Evolutionary conservation across 2,797 vertebrate genomes (phyloP).

Genomic region (Chrosomus eos): DNA sequence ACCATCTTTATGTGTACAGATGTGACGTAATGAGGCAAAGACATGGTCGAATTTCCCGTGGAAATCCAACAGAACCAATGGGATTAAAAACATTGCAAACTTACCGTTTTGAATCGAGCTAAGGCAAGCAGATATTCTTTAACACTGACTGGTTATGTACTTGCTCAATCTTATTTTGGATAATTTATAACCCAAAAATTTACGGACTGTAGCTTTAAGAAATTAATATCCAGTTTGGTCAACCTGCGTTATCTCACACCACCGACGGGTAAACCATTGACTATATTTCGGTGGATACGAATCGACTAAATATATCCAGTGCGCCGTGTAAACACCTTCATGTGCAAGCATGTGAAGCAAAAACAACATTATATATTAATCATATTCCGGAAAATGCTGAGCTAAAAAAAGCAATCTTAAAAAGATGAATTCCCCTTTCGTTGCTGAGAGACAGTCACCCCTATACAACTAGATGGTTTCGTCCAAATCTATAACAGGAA

Average conservation of each 20-base stretch:
- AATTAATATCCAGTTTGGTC: not conserved
- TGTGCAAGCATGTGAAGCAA: fast-evolving
- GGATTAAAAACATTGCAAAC: too few species aligned
- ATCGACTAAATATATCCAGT: not conserved
- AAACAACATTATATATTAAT: fast-evolving
- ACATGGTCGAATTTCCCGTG: too few species aligned
- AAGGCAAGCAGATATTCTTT: too few species aligned
- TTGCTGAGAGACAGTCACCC: not conserved
- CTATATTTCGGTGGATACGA: not conserved
- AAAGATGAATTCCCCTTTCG: not conserved
- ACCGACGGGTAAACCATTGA: conserved; percentile 67
- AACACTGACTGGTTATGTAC: too few species aligned
- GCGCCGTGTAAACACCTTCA: not conserved
- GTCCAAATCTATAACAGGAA: conserved; percentile 70
- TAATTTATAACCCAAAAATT: too few species aligned
- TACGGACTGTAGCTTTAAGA: too few species aligned
- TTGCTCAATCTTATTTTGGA: too few species aligned
- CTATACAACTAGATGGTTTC: conserved; percentile 53
- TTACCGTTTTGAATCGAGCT: too few species aligned
- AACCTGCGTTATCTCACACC: conserved; percentile 65
- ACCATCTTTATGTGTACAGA: too few species aligned
- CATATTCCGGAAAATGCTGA: not conserved
- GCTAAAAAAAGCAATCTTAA: not conserved
- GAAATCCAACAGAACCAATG: too few species aligned
- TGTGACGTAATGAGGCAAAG: too few species aligned